Base-by-base conservation (phyloP, 92 coral and sea anemone genomes). In the Umimayanthus chanpuru region DNA sequence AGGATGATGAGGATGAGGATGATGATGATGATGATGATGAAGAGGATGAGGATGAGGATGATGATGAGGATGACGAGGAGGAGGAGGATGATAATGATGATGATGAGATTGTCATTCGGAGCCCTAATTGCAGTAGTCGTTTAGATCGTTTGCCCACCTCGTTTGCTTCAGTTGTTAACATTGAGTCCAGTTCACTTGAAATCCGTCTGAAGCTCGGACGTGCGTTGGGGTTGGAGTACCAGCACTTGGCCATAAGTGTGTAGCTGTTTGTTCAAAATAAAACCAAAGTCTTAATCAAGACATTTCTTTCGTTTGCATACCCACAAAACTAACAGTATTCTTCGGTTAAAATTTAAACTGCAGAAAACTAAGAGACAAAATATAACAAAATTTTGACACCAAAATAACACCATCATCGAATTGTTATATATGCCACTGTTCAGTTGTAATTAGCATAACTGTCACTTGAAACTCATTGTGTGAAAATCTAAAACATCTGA, bases 171-270 rank as follows among this genome's bases (percentile, higher is more conserved):
- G 36, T 40, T 38, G 76, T 66, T 39, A 81, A 38, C 85, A 81
- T 81, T 1, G 47, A 16, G 8, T 81, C 85, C 38, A 81, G 61
- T 81, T 65, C 76, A 39, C 85, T 81, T 64, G 85, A 81, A 44
- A 81, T 66, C 0, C 55, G 18, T 21, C 85, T 65, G 76, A 81
- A 81, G 32, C 76, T 64, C 61, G 85, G 85, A 44, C 85, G 74
- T 38, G 58, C 75, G 21, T 14, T 38, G 0, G 85, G 76, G 20
- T 40, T 81, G 9, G 55, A 38, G 85, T 81, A 32, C 85, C 85
- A 81, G 23, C 85, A 81, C 21, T 68, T 36, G 7, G 39, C 9
- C 85, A 81, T 81, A 12, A 81, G 43, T 36, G 25, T 38, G 21
- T 81, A 81, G 41, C 85, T 81, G 79, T 36, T 36, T 75, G 50